Conservation (phyloP, 2,113 vertebrate species). For the Muntiacus muntjak region DNA sequence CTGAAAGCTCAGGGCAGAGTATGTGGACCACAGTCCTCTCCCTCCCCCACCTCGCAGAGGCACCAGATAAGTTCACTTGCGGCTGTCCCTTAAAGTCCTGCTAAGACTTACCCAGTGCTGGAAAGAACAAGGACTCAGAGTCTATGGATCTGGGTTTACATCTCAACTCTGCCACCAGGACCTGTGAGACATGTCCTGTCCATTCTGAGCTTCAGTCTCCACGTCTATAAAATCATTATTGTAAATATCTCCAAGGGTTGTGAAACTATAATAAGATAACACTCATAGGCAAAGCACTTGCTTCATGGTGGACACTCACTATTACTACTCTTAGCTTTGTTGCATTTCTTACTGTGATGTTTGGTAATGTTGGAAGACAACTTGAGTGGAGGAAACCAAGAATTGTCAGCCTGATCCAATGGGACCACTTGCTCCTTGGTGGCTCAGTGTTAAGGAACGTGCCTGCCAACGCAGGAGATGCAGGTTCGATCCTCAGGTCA, state of each 20-base stretch:
- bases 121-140: not conserved
- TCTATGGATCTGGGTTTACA: too few species aligned
- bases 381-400: not conserved
- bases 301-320: accelerated
- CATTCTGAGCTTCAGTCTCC: not conserved
- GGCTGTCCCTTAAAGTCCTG: accelerated
- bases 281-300: not conserved
- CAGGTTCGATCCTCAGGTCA: not conserved
- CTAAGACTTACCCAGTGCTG: accelerated
- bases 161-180: not conserved
- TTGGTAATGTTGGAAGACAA: not conserved
- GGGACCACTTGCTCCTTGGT: not conserved
- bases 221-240: not conserved
- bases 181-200: not conserved
- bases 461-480: not conserved
- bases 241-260: not conserved
- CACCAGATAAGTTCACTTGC: accelerated
- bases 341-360: not conserved
- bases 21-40: accelerated
- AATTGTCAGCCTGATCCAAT: not conserved
- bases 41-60: accelerated
- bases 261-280: not conserved
- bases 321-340: too few species aligned
- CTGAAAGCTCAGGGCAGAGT: not conserved
- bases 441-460: not conserved